Evolutionary conservation across 1,140 invertebrate species (phyloP), one percentile per base, ranked within the genome.

Genomic region (Zaprionus kolodkinae): DNA sequence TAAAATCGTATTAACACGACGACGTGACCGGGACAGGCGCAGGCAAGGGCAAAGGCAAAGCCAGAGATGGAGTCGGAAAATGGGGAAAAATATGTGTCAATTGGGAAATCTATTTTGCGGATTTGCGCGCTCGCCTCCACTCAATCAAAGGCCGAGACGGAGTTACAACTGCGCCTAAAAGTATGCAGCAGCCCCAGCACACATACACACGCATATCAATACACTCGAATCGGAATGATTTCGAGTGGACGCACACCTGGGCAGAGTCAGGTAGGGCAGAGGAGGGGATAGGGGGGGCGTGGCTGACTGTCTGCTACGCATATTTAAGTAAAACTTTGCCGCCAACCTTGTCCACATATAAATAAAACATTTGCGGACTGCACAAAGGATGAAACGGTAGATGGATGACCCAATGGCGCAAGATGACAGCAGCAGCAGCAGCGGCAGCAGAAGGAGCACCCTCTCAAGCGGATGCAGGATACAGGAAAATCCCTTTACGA

Each of bases 401-500:
- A 89, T 89, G 85, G 85, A 89, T 89, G 85, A 90, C 86, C 85
- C 86, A 90, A 69, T 90, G 86, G 86, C 86, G 81, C 81, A 89
- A 89, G 78, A 89, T 89, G 85, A 89, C 85, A 89, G 76, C 59
- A 62, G 50, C 69, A 40, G 36, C 10, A 61, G 54, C 33, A 25
- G 36, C 57, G 35, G 63, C 65, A 13, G 77, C 6, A 40, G 61
- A 43, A 43, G n/a, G 40, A 43, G n/a, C 40, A 43, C 12, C 40
- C 73, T 60, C 38, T 55, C 64, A n/a, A 38, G 56, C 66, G 78
- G 72, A 76, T 72, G 75, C 74, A 79, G 72, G 78, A 85, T 72
- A 89, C 86, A 84, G 85, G 78, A 89, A 89, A 86, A 89, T 89
- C 86, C 86, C 85, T 89, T 89, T 89, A 89, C 86, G 85, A 89